Conservation (phyloP, 1,140 invertebrate species). For the Globodera rostochiensis region DNA sequence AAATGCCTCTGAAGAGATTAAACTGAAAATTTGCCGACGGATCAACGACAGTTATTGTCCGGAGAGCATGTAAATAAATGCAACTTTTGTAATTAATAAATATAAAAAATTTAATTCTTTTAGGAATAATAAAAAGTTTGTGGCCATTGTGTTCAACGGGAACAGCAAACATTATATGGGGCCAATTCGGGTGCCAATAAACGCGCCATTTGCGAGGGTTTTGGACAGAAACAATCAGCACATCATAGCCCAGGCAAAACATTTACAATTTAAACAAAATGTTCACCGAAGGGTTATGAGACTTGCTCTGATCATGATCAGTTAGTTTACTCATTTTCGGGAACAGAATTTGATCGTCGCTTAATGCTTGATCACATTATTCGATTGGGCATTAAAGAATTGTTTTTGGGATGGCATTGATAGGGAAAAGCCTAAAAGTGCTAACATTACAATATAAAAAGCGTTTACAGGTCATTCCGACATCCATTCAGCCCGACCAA, state of each 20-base stretch:
- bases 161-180: constrained; percentile 10
- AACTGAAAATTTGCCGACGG: constrained; percentile 28
- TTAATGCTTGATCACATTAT: constrained; percentile 25
- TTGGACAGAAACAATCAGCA: constrained; percentile 17
- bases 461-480: background rate
- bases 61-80: constrained; percentile 28
- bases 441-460: background rate
- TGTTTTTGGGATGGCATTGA: no score
- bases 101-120: constrained; percentile 2
- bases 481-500: background rate
- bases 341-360: no score
- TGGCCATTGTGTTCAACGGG: constrained; percentile 25
- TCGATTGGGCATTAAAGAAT: no score
- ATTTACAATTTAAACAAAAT: background rate
- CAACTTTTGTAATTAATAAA: background rate
- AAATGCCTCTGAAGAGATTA: background rate
- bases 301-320: background rate
- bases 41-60: constrained; percentile 35
- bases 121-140: constrained; percentile 29
- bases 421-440: no score
- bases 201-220: background rate
- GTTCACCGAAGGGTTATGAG: background rate
- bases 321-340: no score
- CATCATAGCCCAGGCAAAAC: background rate
- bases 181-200: constrained; percentile 27